A percentile compares a stretch with the other conserved stretches of the same genome.
These are phyloP conservation scores for Tetraneura akinire DNA, from an alignment of 1,140 invertebrate genomes.

Conservation along the genomic window DNA sequence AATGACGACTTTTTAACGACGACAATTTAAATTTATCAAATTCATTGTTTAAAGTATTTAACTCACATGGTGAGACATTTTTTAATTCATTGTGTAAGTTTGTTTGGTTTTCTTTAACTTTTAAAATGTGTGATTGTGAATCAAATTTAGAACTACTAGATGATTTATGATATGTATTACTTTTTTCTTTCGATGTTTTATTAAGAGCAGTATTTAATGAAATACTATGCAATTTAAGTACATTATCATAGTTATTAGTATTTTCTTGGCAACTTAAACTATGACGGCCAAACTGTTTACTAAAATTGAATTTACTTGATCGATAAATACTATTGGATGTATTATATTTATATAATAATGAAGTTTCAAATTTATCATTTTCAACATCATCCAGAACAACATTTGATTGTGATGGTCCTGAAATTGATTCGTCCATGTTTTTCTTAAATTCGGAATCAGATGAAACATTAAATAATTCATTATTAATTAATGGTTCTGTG, in stretches of 20 bases:
- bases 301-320: slow-evolving; percentile 3
- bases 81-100: background rate
- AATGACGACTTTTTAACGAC: background rate
- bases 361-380: background rate
- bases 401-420: background rate
- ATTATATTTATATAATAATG: background rate
- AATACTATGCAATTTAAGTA: background rate
- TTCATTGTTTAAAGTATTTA: too few species aligned
- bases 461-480: background rate
- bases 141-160: background rate
- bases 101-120: background rate
- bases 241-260: background rate
- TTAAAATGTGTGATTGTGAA: background rate
- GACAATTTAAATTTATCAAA: background rate
- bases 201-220: background rate
- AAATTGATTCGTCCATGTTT: background rate
- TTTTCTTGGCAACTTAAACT: slow-evolving; percentile 7
- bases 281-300: background rate
- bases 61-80: background rate
- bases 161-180: background rate
- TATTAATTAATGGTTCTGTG: background rate
- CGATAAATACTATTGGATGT: background rate
- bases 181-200: background rate
- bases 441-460: background rate
- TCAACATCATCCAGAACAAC: background rate